Evolutionary conservation across 2,113 vertebrate species (phyloP), one percentile per base, ranked within the genome.

Genomic region (Redunca redunca): DNA sequence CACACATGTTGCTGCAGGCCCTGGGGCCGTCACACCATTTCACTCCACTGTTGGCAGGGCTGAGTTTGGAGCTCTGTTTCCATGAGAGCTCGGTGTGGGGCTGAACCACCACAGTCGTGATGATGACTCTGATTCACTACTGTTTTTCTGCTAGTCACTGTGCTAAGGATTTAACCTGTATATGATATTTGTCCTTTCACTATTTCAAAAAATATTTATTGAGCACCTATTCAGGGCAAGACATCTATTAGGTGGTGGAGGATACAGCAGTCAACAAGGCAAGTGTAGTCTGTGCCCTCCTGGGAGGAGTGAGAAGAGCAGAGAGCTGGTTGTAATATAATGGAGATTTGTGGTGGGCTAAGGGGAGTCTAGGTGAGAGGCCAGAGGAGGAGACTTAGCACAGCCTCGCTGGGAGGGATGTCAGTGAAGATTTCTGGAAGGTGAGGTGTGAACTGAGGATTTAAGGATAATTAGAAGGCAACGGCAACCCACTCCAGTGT

Each of bases 161-260:
- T n/a, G 50, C 90, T 50, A 55, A 3, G 53, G 36, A 28, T 11
- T 86, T 78, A 62, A 40, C 33, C 53, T 64, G 13, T 26, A 14
- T n/a, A 67, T 91, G 67, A 28, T 81, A 52, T 93, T 92, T 92
- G 33, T 64, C 26, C 33, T 78, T 94, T 87, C 16, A 67, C 87
- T 91, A 33, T 91, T 95, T 95, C 48, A 67, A 67, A 92, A 55
- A 78, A 8, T 53, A 64, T 86, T 88, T 55, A 46, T 81, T 23
- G n/a, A 93, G 57, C 17, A n/a, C 26, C 46, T 92, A 14, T 74
- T 77, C 25, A 60, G 30, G 40, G 19, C 30, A 28, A 62, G 25
- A 21, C 19, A 50, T 43, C 23, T 53, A 17, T 15, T 48, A 57
- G n/a, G 10, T 55, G 43, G 17, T 67, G 33, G 48, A 74, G 16